phyloP scores from a whole-genome alignment of 1,140 invertebrate species.

The Oedothorax gibbosus region DNA sequence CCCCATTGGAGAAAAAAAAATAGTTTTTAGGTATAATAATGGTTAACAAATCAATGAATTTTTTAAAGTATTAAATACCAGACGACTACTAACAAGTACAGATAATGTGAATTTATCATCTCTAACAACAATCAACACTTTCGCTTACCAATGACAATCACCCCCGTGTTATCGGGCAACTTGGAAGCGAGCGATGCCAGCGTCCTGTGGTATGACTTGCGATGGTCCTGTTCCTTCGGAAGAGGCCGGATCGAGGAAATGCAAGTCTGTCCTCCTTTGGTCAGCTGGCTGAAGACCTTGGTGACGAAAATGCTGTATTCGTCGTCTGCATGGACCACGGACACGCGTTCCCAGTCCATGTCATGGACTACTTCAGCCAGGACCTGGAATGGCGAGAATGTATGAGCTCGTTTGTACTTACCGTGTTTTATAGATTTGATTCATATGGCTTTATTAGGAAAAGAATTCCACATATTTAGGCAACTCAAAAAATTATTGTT shows the following conservation, averaged over 20 bases:
- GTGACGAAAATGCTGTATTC: conserved; percentile 64
- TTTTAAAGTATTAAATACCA: too few relatives aligned
- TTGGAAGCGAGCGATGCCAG: conserved; percentile 64
- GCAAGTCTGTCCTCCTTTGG: conserved; percentile 60
- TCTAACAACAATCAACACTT: background rate
- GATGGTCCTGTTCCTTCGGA: background rate
- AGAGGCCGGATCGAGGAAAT: conserved; percentile 56
- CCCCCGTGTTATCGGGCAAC: conserved; percentile 58
- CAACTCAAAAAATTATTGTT: too few relatives aligned
- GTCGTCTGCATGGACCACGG: conserved; percentile 66
- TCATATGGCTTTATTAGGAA: too few relatives aligned
- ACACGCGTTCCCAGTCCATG: conserved; percentile 67
- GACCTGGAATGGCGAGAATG: conserved; percentile 64
- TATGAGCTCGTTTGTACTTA: background rate
- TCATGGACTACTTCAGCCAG: conserved; percentile 64
- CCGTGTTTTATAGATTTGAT: too few relatives aligned
- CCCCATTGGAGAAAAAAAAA: too few relatives aligned
- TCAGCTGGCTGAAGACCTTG: conserved; percentile 64
- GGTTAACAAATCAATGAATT: too few relatives aligned
- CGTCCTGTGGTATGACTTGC: conserved; percentile 49
- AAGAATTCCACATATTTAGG: too few relatives aligned
- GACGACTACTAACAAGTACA: too few relatives aligned
- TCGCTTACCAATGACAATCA: conserved; percentile 58
- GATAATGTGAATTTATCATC: too few relatives aligned
- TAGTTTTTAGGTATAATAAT: too few relatives aligned